phyloP scores from a whole-genome alignment of 2,888 invertebrate genomes.

The Watsonalla cultraria region DNA sequence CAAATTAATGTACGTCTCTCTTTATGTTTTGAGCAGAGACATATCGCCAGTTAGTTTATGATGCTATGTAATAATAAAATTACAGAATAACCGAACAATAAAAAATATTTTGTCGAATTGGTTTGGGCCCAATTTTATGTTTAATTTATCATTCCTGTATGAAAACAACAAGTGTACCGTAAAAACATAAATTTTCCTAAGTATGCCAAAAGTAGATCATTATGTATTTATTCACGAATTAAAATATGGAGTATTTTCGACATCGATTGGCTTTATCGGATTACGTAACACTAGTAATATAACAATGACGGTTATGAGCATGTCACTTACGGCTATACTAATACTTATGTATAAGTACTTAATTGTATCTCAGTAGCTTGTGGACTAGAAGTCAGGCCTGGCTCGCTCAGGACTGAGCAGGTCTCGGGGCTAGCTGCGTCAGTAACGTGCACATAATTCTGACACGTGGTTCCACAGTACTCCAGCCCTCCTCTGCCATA shows the following conservation, averaged over 20 bases:
- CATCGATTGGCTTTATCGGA: not conserved
- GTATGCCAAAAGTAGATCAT: not conserved
- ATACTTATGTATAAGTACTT: not conserved
- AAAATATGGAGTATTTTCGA: not conserved
- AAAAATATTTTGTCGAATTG: constrained; percentile 18
- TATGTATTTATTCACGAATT: too few species aligned
- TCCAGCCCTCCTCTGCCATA: too few species aligned
- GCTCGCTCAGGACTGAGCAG: too few species aligned
- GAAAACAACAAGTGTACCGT: constrained; percentile 16
- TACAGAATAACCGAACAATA: not conserved
- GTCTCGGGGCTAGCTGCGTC: constrained; percentile 7
- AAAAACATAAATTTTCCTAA: not conserved
- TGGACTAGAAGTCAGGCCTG: not conserved
- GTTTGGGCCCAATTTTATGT: constrained; percentile 17
- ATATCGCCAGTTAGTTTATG: not conserved
- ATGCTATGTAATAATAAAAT: not conserved
- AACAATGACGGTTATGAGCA: not conserved
- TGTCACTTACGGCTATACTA: constrained; percentile 4
- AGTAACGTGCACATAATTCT: constrained; percentile 6
- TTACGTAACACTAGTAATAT: not conserved
- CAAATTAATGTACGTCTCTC: too few species aligned
- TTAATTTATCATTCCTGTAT: constrained; percentile 23
- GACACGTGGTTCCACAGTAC: too few species aligned
- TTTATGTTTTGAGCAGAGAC: not conserved
- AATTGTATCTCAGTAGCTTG: not conserved